Evolutionary conservation across 92 coral and sea anemone genomes (phyloP), one percentile per base, ranked within the genome.

Genomic region (Actinostola sp.): DNA sequence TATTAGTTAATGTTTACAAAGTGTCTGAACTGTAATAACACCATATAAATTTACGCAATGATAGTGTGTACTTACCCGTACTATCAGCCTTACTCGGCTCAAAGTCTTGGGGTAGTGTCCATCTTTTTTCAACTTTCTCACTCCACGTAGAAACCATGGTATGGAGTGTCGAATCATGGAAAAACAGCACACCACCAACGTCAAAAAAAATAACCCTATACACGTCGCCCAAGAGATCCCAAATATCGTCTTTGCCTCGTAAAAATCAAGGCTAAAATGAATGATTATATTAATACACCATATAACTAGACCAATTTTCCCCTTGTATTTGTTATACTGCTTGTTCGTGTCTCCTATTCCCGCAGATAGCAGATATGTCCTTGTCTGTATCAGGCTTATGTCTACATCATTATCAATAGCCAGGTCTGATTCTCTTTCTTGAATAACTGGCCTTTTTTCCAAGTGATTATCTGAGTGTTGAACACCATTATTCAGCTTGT

Each of bases 91-190:
- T 32, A 92, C 89, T 55, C 88, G 84, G 21, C 81, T 78, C n/a
- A 92, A 68, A 1, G 97, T 92, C 67, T 85, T 89, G 0, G 96
- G 97, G 30, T 92, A 92, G 48, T 86, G 81, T 12, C 97, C 97
- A 52, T 92, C 96, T 62, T 71, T 89, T 80, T 86, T 82, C 57
- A 92, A 68, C 29, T 89, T 92, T 63, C 73, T 92, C 1, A 92
- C 89, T 13, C 94, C 97, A 32, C 75, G 90, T 23, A 89, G 84
- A 33, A 92, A 92, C 97, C 97, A 92, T 5, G 97, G 97, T 8
- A 92, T 87, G 0, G 97, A 92, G n/a, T 89, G 84, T 35, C 72
- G 86, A 56, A 92, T 82, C 92, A 89, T 82, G 13, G 89, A 85
- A 30, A 75, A 54, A 59, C 94, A 92, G 34, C 97, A 87, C 8